Evolutionary conservation across 2,113 vertebrate genomes (phyloP).

Genomic region (Gymnocephalus cernua): DNA sequence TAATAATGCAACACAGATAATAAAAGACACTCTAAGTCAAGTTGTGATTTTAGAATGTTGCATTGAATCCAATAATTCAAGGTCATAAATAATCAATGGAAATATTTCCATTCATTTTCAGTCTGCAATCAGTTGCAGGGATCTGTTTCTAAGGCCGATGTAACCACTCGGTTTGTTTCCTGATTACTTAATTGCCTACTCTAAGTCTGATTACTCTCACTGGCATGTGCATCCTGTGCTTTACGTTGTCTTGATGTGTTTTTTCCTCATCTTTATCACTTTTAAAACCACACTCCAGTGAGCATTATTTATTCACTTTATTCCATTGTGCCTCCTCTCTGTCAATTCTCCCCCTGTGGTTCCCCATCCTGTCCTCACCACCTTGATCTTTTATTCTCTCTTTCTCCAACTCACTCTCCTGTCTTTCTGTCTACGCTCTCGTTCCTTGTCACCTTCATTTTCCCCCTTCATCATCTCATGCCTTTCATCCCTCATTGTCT

Average conservation of each 20-base stretch:
- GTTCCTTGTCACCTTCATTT: conserved; percentile 23
- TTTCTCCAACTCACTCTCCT: conserved; percentile 34
- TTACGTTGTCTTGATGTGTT: conserved; percentile 9
- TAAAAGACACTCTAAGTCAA: neutral
- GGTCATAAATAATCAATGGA: conserved; percentile 24
- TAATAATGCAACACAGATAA: neutral
- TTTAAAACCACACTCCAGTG: conserved; percentile 23
- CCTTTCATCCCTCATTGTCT: conserved; percentile 44
- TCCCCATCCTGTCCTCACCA: conserved; percentile 43
- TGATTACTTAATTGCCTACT: conserved; percentile 31
- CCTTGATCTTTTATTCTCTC: conserved; percentile 61
- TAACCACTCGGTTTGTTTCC: conserved; percentile 29
- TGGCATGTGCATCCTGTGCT: conserved; percentile 34
- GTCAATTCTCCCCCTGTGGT: conserved; percentile 49
- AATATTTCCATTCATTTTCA: conserved; percentile 3
- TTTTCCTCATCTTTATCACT: conserved; percentile 3
- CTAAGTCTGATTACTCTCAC: neutral
- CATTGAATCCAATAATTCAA: conserved; percentile 1
- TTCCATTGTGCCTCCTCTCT: conserved; percentile 68
- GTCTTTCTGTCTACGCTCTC: conserved; percentile 32
- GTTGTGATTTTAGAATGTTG: neutral
- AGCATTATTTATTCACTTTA: conserved; percentile 82
- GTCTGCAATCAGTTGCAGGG: conserved; percentile 29
- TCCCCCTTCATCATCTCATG: conserved; percentile 37
- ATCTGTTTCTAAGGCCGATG: conserved; percentile 13